These are phyloP conservation scores for Cladopsammia gracilis DNA, from an alignment of 64 coral and sea anemone species.

Conservation along the genomic window DNA sequence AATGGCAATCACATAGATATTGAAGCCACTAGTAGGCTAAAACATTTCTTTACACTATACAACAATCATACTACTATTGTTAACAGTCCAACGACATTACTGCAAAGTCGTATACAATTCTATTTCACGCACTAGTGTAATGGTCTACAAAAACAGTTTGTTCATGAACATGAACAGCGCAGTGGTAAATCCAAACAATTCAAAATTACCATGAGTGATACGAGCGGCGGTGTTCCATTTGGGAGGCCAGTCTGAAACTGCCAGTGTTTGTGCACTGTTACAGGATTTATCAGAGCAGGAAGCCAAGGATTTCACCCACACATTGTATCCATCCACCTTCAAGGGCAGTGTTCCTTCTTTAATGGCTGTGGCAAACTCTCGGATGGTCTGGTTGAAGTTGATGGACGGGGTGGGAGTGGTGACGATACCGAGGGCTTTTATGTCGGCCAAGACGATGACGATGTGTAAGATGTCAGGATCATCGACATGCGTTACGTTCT, in stretches of 20 bases:
- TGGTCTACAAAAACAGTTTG: too few species aligned
- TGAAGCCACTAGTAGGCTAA: too few species aligned
- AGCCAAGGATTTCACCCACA: constrained; percentile 52
- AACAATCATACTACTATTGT: too few species aligned
- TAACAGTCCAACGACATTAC: too few species aligned
- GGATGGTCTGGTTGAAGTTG: constrained; percentile 44
- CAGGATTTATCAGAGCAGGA: constrained; percentile 32
- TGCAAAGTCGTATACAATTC: too few species aligned
- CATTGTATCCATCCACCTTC: constrained; percentile 35
- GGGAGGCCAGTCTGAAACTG: constrained; percentile 27
- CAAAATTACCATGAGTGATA: too few species aligned
- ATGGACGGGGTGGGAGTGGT: not conserved
- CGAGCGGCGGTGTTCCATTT: not conserved
- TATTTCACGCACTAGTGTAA: too few species aligned
- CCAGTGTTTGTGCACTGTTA: not conserved
- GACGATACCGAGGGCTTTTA: constrained; percentile 17
- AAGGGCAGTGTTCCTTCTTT: constrained; percentile 4
- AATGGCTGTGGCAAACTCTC: constrained; percentile 27
- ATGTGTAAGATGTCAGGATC: not conserved
- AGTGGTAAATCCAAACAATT: too few species aligned
- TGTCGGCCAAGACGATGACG: constrained; percentile 53
- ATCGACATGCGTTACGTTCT: not conserved
- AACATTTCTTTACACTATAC: too few species aligned
- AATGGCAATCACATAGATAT: too few species aligned
- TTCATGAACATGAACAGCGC: too few species aligned